These are phyloP conservation scores for Ommatoiulus sabulosus DNA, from an alignment of 2,888 invertebrate genomes.

Conservation along the genomic window DNA sequence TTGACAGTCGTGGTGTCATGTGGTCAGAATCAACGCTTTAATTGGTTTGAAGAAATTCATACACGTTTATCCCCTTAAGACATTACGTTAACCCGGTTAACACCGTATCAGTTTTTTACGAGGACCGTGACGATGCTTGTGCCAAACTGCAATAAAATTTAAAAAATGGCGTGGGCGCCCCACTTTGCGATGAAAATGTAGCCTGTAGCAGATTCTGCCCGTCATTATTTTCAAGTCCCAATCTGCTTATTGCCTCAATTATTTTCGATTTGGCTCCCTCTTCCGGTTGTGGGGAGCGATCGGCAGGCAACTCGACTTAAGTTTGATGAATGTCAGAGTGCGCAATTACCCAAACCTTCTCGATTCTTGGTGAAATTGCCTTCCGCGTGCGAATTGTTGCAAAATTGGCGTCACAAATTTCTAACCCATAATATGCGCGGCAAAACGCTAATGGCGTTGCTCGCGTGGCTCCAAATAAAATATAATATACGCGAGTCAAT, in stretches of 20 bases:
- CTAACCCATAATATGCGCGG: neutral
- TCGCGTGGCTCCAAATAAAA: neutral
- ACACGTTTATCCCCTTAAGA: too few species aligned
- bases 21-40: too few species aligned
- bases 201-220: neutral
- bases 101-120: too few species aligned
- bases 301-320: neutral
- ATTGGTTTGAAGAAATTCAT: too few species aligned
- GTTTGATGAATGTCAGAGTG: neutral
- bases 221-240: neutral
- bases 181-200: neutral
- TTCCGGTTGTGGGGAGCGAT: neutral
- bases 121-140: too few species aligned
- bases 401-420: slow-evolving; percentile 24
- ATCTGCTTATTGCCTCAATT: neutral
- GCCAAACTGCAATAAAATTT: too few species aligned
- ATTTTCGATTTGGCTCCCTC: neutral
- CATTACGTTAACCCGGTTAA: too few species aligned
- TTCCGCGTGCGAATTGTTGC: neutral
- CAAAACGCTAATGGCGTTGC: slow-evolving; percentile 30
- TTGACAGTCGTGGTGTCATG: too few species aligned
- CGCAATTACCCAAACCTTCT: neutral
- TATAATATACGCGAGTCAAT: slow-evolving; percentile 36
- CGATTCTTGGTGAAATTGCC: neutral
- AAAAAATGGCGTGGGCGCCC: neutral